Evolutionary conservation across 2,888 invertebrate species (phyloP), one percentile per base, ranked within the genome.

Genomic region (Automeris io): DNA sequence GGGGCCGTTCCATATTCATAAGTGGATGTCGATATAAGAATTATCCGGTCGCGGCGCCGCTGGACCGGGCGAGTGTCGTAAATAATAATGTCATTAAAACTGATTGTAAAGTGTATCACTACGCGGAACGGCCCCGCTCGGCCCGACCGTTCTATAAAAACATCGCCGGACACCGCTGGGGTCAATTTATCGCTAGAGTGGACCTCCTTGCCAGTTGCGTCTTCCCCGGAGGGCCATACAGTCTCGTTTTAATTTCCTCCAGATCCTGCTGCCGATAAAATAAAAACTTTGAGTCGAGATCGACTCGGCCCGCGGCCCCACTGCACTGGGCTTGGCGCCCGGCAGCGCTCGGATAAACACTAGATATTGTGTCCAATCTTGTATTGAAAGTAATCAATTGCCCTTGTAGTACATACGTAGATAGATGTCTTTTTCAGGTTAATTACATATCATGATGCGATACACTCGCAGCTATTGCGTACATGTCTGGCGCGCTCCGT

Each of bases 121-220:
- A 34, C 26, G 34, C 11, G 33, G 33, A 16, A 6, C 29, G 11
- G 13, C 18, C 21, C 34, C 25, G 9, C 22, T 18, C 29, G 11
- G 13, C 18, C 21, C 34, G 26, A 8, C 22, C 13, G 8, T 7
- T 24, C 34, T 33, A 33, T 35, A 34, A 34, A 34, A 39, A 34
- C 13, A 16, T 16, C 36, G 26, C 23, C 22, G 37, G 41, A 31
- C 38, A 39, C 37, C 29, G 45, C 32, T 9, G 38, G 38, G 43
- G 41, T 40, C 59, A 62, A 65, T 67, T 65, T 61, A 65, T 61
- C 57, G 66, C 54, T 59, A 59, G 56, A 59, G 54, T 50, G 53
- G 55, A 45, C 44, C 57, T 44, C 50, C 46, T 43, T 34, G 35
- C 42, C 35, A 31, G n/a, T n/a, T n/a, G n/a, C n/a, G n/a, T 26